Conservation (phyloP, 2,888 invertebrate genomes). For the Hirtodrosophila histrioides region DNA sequence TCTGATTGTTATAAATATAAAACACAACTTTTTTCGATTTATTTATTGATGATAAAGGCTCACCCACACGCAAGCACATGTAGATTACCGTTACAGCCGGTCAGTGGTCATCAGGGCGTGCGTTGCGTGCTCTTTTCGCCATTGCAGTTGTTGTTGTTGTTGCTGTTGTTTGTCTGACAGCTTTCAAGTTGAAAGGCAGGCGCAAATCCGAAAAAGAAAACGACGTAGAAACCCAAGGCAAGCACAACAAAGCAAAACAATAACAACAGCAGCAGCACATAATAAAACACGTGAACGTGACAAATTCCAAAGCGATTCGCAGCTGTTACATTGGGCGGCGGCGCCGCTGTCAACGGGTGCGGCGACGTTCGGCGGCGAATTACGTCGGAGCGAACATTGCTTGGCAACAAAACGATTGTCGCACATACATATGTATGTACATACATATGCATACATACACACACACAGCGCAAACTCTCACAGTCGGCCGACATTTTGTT, state of each 20-base stretch:
- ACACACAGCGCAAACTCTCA: conserved; percentile 19
- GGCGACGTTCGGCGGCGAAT: conserved; percentile 46
- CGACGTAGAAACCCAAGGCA: conserved; percentile 66
- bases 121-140: conserved; percentile 45
- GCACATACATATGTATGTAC: conserved; percentile 23
- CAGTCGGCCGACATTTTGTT: conserved; percentile 67
- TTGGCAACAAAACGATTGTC: conserved; percentile 64
- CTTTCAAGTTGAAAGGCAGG: conserved; percentile 41
- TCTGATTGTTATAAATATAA: conserved; percentile 23
- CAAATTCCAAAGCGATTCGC: conserved; percentile 74
- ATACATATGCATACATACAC: conserved; percentile 3
- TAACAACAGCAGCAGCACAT: conserved; percentile 43
- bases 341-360: conserved; percentile 20
- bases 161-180: conserved; percentile 31
- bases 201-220: conserved; percentile 30
- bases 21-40: conserved; percentile 2
- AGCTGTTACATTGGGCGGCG: conserved; percentile 63
- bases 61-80: conserved; percentile 24
- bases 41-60: conserved; percentile 27
- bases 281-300: conserved; percentile 81
- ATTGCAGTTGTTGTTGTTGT: conserved; percentile 18
- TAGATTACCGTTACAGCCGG: conserved; percentile 40
- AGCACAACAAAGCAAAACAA: conserved; percentile 34
- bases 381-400: conserved; percentile 52
- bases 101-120: conserved; percentile 44